Conservation (phyloP, 2,113 vertebrate species). For the Myxocyprinus asiaticus region DNA sequence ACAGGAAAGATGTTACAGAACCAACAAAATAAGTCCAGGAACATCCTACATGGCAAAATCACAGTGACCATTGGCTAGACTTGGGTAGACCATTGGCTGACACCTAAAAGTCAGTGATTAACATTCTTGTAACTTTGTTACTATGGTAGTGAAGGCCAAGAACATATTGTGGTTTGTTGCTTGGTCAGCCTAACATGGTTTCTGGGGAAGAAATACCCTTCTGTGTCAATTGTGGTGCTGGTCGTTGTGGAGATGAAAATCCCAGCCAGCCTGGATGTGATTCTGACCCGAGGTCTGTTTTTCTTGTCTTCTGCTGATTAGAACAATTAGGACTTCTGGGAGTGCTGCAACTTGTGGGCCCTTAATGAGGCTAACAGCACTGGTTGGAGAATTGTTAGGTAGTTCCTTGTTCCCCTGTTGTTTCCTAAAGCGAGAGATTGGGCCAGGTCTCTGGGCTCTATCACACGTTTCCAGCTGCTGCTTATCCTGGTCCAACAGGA, state of each 20-base stretch:
- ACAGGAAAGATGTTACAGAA: too few species aligned
- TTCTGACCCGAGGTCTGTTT: conserved; percentile 33
- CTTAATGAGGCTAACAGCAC: conserved; percentile 60
- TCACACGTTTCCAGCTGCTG: conserved; percentile 64
- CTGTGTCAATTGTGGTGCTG: conserved; percentile 10
- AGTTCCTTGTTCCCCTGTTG: conserved; percentile 58
- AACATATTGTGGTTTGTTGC: conserved; percentile 64
- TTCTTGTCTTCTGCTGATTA: conserved; percentile 52
- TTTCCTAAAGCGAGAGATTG: conserved; percentile 57
- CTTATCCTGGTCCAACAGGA: conserved; percentile 58
- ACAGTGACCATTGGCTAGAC: not conserved
- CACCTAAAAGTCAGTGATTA: conserved; percentile 22
- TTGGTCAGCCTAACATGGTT: conserved; percentile 56
- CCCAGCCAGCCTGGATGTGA: conserved; percentile 14
- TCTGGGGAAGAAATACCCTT: conserved; percentile 16
- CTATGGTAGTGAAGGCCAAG: conserved; percentile 51
- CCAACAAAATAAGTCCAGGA: too few species aligned
- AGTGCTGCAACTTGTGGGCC: conserved; percentile 37
- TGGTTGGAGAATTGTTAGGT: conserved; percentile 64
- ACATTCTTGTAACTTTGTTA: conserved; percentile 54
- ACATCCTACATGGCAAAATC: too few species aligned
- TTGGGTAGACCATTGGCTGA: not conserved
- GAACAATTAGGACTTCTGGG: conserved; percentile 38
- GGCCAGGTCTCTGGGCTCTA: conserved; percentile 54
- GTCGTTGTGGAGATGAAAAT: conserved; percentile 23